Evolutionary conservation across 2,797 vertebrate species (phyloP).

Genomic region (Micropoecilia bifurca): DNA sequence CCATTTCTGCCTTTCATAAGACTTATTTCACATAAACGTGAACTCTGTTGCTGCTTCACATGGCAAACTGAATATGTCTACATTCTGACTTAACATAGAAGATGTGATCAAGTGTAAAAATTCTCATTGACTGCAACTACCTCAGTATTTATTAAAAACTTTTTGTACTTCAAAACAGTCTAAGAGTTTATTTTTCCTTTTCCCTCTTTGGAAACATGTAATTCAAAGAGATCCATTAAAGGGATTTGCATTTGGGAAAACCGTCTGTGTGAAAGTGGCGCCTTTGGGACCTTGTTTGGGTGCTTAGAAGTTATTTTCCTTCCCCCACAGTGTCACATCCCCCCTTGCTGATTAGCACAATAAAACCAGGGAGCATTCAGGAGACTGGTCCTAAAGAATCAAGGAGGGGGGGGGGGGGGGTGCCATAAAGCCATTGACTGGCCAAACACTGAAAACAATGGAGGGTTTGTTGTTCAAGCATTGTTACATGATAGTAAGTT

Average conservation of each 20-base stretch:
- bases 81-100: conserved; percentile 10
- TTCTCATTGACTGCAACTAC: conserved; percentile 57
- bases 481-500: background rate
- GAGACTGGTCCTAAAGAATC: conserved; percentile 27
- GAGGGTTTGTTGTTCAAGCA: background rate
- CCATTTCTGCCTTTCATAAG: background rate
- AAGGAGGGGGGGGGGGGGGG: conserved; percentile 1
- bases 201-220: background rate
- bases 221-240: background rate
- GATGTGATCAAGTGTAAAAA: conserved; percentile 43
- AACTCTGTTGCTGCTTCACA: background rate
- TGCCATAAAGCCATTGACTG: conserved; percentile 32
- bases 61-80: conserved; percentile 3
- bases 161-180: conserved; percentile 33
- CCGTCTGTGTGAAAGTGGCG: conserved; percentile 31
- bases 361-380: conserved; percentile 59
- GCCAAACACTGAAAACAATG: conserved; percentile 26
- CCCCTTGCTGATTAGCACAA: conserved; percentile 53
- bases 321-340: conserved; percentile 44
- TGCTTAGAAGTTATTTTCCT: conserved; percentile 49
- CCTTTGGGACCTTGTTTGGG: conserved; percentile 46
- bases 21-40: conserved; percentile 6
- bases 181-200: conserved; percentile 14
- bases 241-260: background rate
- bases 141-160: conserved; percentile 78